These are phyloP conservation scores for Rhadinocentrus ornatus DNA, from an alignment of 2,797 vertebrate genomes.

Conservation along the genomic window DNA sequence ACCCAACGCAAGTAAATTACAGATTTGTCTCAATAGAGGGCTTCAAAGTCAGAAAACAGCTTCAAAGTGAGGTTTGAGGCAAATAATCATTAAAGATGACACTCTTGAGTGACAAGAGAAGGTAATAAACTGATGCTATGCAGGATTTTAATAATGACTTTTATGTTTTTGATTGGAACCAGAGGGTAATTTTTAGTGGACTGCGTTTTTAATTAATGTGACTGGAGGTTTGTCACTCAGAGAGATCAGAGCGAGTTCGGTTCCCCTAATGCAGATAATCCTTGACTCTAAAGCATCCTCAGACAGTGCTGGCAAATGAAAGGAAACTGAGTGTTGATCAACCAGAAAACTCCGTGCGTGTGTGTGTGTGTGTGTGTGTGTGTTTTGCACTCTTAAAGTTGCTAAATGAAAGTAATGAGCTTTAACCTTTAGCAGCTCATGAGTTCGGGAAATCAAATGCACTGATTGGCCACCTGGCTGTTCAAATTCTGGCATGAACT, in stretches of 20 bases:
- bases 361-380: not conserved
- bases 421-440: not conserved
- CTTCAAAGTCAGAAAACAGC: constrained; percentile 37
- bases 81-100: constrained; percentile 51
- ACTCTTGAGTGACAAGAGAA: constrained; percentile 45
- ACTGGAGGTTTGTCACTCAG: constrained; percentile 47
- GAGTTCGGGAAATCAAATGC: not conserved
- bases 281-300: constrained; percentile 52
- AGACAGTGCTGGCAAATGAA: constrained; percentile 29
- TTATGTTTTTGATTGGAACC: constrained; percentile 45
- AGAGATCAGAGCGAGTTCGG: constrained; percentile 53
- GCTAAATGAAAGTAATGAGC: not conserved
- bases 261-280: constrained; percentile 62
- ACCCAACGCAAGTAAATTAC: constrained; percentile 46
- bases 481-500: not conserved
- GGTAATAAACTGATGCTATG: constrained; percentile 25
- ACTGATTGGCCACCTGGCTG: not conserved
- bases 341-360: constrained; percentile 6
- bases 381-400: not conserved
- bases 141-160: constrained; percentile 26
- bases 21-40: constrained; percentile 36
- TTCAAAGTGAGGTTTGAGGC: constrained; percentile 44
- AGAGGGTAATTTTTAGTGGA: constrained; percentile 59
- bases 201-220: constrained; percentile 55
- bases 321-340: constrained; percentile 20